Evolutionary conservation across 2,113 vertebrate species (phyloP).

Genomic region (Albula goreensis): DNA sequence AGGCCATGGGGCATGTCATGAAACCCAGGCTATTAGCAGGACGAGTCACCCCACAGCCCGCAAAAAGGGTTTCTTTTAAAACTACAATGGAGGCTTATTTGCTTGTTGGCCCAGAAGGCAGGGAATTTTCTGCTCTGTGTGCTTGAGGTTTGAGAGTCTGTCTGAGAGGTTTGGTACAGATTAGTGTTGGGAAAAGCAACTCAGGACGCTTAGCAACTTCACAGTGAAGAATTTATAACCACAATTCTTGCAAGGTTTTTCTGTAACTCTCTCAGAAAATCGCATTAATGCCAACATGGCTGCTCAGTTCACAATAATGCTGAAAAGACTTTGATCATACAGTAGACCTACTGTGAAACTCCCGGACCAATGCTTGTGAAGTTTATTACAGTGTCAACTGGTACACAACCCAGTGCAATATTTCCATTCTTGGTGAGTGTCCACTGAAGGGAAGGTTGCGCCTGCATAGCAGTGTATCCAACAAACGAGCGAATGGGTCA

Average conservation of each 20-base stretch:
- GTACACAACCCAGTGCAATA: not conserved
- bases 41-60: no score
- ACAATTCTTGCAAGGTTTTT: not conserved
- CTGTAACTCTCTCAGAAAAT: not conserved
- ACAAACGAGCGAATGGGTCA: conserved; percentile 63
- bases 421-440: not conserved
- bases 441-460: not conserved
- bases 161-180: not conserved
- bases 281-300: not conserved
- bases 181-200: not conserved
- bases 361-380: not conserved
- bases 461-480: conserved; percentile 49
- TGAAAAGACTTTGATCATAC: not conserved
- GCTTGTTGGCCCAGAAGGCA: no score
- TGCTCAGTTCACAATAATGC: not conserved
- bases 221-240: not conserved
- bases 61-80: no score
- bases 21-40: no score
- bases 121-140: not conserved
- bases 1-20: no score
- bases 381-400: not conserved
- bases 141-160: not conserved
- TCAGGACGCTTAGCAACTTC: not conserved
- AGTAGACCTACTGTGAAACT: not conserved
- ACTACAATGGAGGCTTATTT: no score